Percentiles rank a stretch among this genome's conserved stretches.
Conservation (phyloP, 2,113 vertebrate species). For the Epinephelus fuscoguttatus region DNA sequence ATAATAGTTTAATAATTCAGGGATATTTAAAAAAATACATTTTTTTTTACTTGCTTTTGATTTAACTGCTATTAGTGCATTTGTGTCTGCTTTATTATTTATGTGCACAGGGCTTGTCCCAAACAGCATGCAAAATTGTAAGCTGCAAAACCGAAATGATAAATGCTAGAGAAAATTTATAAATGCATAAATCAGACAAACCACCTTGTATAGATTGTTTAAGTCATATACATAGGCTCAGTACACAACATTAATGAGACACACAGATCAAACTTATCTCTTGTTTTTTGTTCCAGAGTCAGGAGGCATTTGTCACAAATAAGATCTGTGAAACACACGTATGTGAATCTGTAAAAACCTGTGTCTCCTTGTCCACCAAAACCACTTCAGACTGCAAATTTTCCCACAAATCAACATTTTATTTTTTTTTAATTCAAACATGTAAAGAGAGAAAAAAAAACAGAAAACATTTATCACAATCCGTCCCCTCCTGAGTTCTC, state of each 20-base stretch:
- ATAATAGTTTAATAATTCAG: background rate
- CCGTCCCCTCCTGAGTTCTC: background rate
- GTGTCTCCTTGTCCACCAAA: background rate
- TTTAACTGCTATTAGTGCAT: background rate
- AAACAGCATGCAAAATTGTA: background rate
- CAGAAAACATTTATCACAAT: constrained; percentile 5
- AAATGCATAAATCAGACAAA: background rate
- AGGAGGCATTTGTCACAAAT: no score
- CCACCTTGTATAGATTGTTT: no score
- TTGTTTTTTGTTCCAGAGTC: background rate
- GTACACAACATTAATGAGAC: background rate
- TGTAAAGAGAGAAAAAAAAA: background rate
- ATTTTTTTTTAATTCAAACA: constrained; percentile 60
- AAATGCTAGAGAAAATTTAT: background rate
- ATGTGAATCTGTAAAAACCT: background rate
- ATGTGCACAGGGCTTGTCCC: background rate
- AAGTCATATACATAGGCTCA: background rate
- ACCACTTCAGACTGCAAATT: constrained; percentile 8
- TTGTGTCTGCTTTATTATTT: background rate
- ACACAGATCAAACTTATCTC: background rate
- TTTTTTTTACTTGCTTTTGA: background rate
- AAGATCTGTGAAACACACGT: background rate
- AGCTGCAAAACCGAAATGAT: background rate
- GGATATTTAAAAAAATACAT: background rate
- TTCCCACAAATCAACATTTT: constrained; percentile 47